A percentile compares a stretch with the other conserved stretches of the same genome.
These are phyloP conservation scores for Hypomesus transpacificus DNA, from an alignment of 2,113 vertebrate species.

Conservation along the genomic window DNA sequence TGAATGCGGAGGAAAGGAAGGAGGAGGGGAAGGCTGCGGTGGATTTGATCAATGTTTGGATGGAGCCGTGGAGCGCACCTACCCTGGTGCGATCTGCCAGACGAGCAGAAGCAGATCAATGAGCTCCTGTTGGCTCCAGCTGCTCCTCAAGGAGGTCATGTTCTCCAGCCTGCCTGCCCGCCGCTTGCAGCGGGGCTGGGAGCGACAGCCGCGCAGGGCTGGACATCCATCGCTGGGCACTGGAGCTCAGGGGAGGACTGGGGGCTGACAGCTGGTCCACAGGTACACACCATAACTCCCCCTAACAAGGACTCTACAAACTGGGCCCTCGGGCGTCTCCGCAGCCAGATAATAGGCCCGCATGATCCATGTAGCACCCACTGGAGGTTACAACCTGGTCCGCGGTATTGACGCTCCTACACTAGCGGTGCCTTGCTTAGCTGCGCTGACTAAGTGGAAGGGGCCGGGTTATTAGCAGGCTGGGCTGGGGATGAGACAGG, in stretches of 20 bases:
- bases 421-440: too few species aligned
- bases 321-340: too few species aligned
- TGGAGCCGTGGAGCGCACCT: slow-evolving; percentile 9
- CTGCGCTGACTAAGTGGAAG: too few species aligned
- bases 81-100: slow-evolving; percentile 16
- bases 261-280: neutral
- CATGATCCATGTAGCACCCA: too few species aligned
- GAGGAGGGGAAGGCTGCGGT: slow-evolving; percentile 5
- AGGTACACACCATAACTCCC: too few species aligned
- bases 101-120: slow-evolving; percentile 34
- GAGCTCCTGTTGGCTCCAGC: slow-evolving; percentile 19
- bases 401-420: too few species aligned
- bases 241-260: neutral
- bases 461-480: too few species aligned
- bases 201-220: neutral
- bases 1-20: neutral
- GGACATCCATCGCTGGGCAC: neutral
- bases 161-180: slow-evolving; percentile 14
- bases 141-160: slow-evolving; percentile 22
- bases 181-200: slow-evolving; percentile 5
- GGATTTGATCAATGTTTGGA: slow-evolving; percentile 34
- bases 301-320: too few species aligned
- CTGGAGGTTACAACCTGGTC: too few species aligned
- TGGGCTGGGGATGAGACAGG: too few species aligned
- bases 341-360: too few species aligned